A percentile compares a stretch with the other conserved stretches of the same genome.
Evolutionary conservation across 1,140 invertebrate species (phyloP).

Genomic region (Pogonognathellus flavescens): DNA sequence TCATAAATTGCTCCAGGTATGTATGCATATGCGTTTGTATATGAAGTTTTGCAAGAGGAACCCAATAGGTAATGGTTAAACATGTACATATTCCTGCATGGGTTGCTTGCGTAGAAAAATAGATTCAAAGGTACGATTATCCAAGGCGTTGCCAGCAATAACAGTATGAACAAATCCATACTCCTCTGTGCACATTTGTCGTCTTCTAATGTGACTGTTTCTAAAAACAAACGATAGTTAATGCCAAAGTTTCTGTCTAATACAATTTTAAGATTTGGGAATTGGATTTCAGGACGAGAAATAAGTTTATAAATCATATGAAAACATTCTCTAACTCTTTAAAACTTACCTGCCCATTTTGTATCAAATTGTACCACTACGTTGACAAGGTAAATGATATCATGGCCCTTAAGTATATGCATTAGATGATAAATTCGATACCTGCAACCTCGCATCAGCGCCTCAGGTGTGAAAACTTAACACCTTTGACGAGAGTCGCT

Average conservation of each 20-base stretch:
- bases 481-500: no score
- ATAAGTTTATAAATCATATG: no score
- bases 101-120: background rate
- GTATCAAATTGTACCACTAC: background rate
- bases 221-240: no score
- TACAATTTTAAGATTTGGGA: background rate
- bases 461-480: no score
- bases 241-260: no score
- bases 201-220: no score
- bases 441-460: background rate
- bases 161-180: no score
- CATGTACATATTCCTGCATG: background rate
- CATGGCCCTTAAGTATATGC: background rate
- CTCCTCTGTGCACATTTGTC: no score
- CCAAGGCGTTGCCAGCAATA: no score
- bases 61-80: background rate
- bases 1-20: background rate
- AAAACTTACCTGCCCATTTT: background rate
- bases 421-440: background rate
- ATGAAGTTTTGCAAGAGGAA: background rate
- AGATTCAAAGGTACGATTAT: background rate
- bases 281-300: no score
- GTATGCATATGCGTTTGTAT: background rate
- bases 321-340: background rate
- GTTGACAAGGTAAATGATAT: background rate